Base-by-base conservation (phyloP, 1,140 invertebrate genomes). In the Drosophila orosa region DNA sequence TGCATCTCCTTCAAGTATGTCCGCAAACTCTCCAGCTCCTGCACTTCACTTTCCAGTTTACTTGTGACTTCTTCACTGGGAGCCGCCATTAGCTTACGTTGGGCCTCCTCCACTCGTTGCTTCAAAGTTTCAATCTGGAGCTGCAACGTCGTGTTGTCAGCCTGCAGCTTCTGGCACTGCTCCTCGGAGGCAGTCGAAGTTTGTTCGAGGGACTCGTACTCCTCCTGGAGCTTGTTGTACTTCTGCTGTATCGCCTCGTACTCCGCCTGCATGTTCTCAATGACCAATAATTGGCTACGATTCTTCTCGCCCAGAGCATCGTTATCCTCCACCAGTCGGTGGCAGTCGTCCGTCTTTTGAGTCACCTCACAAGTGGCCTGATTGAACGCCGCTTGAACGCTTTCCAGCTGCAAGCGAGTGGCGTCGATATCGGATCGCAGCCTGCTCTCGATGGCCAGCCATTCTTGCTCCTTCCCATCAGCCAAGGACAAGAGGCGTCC, bases 181-280 rank as follows among this genome's bases (percentile, higher is more conserved):
- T 80, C 47, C 13, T 55, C 45, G 0, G 66, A 62, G 4, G 22
- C 54, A 1, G 19, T 54, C 0, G 78, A 63, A 7, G 25, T 63
- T 1, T 10, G 33, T 17, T 55, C 61, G 15, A 90, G 48, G 0
- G 24, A 3, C 8, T 71, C 60, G 48, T 91, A 91, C 8, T 80
- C 58, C 3, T 44, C 37, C 42, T 83, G 71, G 3, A 91, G 61
- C 25, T 62, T 31, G 2, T 74, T 5, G 50, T 89, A 91, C 59
- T 86, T 91, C 8, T 27, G 25, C 50, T 78, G 65, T 10, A 91
- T 74, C 10, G 13, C 17, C 3, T 75, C 29, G 44, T 80, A 89
- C 0, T 91, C 73, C 0, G 39, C 37, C 35, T 78, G 71, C 55
- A 91, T 78, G 7, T 5, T 44, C 5, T 56, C 40, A 0, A 89